These are phyloP conservation scores for Oryzias javanicus DNA, from an alignment of 2,113 vertebrate species.

Conservation along the genomic window DNA sequence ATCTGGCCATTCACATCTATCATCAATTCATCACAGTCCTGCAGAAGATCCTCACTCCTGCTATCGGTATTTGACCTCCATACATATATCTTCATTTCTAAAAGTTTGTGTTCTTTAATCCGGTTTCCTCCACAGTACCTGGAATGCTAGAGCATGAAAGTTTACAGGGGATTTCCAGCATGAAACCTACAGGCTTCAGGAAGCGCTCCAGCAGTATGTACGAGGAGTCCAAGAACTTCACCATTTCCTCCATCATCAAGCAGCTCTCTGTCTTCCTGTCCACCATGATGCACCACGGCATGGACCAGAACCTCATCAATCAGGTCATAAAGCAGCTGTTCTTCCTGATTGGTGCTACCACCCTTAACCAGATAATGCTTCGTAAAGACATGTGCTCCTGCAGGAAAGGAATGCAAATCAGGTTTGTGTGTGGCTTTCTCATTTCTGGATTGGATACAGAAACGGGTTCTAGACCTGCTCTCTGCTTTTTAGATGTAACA, in stretches of 20 bases:
- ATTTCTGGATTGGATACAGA: neutral
- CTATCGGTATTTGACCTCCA: conserved; percentile 80
- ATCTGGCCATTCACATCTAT: conserved; percentile 92
- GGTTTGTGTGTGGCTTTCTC: conserved; percentile 70
- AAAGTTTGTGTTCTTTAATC: neutral
- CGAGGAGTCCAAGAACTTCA: conserved; percentile 84
- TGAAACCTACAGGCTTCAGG: conserved; percentile 93
- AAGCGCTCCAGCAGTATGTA: conserved; percentile 89
- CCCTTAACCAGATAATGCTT: conserved; percentile 93
- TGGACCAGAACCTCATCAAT: conserved; percentile 84
- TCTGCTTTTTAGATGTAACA: conserved; percentile 84
- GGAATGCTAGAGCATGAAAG: conserved; percentile 96
- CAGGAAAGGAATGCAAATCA: conserved; percentile 98
- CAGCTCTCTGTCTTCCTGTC: conserved; percentile 87
- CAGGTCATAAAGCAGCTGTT: conserved; percentile 90
- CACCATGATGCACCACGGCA: conserved; percentile 89
- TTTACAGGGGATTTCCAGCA: conserved; percentile 92
- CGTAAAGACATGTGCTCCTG: conserved; percentile 98
- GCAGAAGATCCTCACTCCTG: conserved; percentile 85
- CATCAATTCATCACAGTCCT: conserved; percentile 87
- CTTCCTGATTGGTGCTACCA: conserved; percentile 84
- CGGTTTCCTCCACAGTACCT: conserved; percentile 77
- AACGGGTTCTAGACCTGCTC: neutral
- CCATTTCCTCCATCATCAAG: conserved; percentile 88
- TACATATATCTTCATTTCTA: neutral